Evolutionary conservation across 2,888 invertebrate species (phyloP), one percentile per base, ranked within the genome.

Genomic region (Therioaphis trifolii): DNA sequence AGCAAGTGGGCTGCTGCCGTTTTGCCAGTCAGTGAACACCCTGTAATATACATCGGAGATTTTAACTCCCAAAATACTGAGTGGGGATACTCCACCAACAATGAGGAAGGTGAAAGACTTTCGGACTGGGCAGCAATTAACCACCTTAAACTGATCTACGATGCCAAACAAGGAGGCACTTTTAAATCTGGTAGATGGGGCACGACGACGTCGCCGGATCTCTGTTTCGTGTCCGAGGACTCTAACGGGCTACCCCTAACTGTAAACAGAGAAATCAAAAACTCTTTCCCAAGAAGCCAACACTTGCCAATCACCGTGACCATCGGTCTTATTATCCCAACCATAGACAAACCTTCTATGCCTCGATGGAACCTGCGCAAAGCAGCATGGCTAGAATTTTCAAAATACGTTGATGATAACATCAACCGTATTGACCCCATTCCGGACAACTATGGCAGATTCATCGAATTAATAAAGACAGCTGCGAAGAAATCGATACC

Each of bases 121-220:
- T 52, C 18, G 52, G 52, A 52, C 52, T 52, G 52, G 52, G 5
- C 52, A 52, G 52, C 52, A 52, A 18, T 52, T 18, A 52, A 52
- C 52, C n/a, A n/a, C n/a, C n/a, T 68, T 14, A 68, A 68, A 68
- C 40, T 40, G 3, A 69, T 69, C 21, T 43, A 43, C 69, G 43
- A 43, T 43, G 69, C 43, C 43, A 69, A 69, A 69, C 69, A 69
- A 68, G 35, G 68, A 18, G 68, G 68, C 29, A 68, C 68, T 4
- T 68, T 68, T 40, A 68, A n/a, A 40, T 69, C 69, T n/a, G 69
- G 69, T 43, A 43, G 69, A 69, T 69, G 69, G 69, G 12, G 46
- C 21, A 69, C 69, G 46, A 24, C 15, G n/a, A 68, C 69, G 24
- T 69, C 69, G 12, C 46, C 69, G 21, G 46, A 69, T 43, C 69